These are phyloP conservation scores for Carollia perspicillata DNA, from an alignment of 2,113 vertebrate genomes.

Conservation along the genomic window DNA sequence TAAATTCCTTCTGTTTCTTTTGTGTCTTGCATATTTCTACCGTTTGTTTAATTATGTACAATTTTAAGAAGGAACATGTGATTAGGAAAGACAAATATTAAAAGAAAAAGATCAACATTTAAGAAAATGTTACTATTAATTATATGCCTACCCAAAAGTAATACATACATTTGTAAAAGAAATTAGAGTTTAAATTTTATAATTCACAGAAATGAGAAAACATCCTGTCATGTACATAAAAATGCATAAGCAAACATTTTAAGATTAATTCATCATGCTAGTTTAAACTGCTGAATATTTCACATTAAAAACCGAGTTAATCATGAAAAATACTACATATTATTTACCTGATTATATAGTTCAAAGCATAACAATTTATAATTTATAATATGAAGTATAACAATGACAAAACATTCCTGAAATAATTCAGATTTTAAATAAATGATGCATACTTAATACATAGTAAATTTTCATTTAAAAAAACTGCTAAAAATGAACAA, in stretches of 20 bases:
- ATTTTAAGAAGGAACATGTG: background rate
- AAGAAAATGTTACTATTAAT: background rate
- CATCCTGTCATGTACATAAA: background rate
- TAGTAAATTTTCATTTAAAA: background rate
- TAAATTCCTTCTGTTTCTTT: background rate
- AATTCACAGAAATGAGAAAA: background rate
- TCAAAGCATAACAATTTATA: background rate
- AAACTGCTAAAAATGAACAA: background rate
- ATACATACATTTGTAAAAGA: background rate
- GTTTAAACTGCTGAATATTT: background rate
- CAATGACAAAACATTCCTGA: background rate
- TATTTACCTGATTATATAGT: background rate
- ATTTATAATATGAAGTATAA: background rate
- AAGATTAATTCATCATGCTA: constrained; percentile 13
- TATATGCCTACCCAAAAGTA: background rate
- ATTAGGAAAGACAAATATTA: background rate
- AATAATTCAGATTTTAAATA: constrained; percentile 28
- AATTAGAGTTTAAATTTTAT: background rate
- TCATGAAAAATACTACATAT: background rate
- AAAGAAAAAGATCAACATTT: background rate
- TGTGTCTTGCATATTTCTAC: background rate
- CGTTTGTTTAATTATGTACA: background rate
- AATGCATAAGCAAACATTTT: background rate
- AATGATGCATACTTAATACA: background rate
- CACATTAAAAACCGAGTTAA: background rate